A percentile compares a stretch with the other conserved stretches of the same genome.
Evolutionary conservation across 2,888 invertebrate genomes (phyloP).

Genomic region (Rotaria socialis): DNA sequence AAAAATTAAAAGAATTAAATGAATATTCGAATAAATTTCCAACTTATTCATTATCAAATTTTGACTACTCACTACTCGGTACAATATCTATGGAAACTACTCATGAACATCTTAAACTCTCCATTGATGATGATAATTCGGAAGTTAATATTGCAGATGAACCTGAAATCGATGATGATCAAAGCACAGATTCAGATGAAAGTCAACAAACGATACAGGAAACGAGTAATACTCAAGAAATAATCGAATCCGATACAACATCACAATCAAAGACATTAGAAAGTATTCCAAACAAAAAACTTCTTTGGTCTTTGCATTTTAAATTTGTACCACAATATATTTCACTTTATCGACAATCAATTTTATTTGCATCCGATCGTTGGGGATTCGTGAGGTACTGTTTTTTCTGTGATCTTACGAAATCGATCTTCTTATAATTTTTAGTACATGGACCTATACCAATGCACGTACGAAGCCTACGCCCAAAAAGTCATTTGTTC

Average conservation of each 20-base stretch:
- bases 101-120: not conserved
- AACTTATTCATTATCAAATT: not conserved
- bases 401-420: not conserved
- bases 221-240: not conserved
- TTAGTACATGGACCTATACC: not conserved
- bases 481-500: not conserved
- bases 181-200: not conserved
- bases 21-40: not conserved
- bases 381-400: not conserved
- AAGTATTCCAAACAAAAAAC: not conserved
- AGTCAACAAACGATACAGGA: not conserved
- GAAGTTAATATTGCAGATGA: not conserved
- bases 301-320: not conserved
- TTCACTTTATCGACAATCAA: not conserved
- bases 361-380: constrained; percentile 16
- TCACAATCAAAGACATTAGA: not conserved
- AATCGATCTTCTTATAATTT: not conserved
- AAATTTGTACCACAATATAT: constrained; percentile 23
- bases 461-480: not conserved
- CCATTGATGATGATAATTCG: not conserved
- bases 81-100: not conserved
- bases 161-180: not conserved
- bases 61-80: not conserved
- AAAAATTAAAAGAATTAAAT: not conserved
- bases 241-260: not conserved